Evolutionary conservation across 2,797 vertebrate species (phyloP).

Genomic region (Leptodactylus fallax): DNA sequence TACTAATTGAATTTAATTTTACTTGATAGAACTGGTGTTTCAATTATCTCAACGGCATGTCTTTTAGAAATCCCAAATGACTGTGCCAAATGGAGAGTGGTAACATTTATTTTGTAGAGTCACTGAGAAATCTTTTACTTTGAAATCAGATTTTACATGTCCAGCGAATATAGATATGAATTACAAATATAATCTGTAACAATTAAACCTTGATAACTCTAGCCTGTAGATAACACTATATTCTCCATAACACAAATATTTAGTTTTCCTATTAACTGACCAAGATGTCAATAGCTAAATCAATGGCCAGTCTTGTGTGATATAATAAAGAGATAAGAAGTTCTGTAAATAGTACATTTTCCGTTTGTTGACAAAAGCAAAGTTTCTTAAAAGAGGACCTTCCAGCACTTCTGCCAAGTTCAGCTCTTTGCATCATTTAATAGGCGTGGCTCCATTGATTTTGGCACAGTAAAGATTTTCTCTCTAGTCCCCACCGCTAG

Average conservation of each 20-base stretch:
- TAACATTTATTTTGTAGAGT: slow-evolving; percentile 11
- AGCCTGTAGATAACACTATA: background rate
- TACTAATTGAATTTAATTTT: too few relatives aligned
- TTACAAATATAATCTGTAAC: background rate
- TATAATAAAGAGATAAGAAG: background rate
- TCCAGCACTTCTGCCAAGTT: too few relatives aligned
- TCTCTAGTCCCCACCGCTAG: too few relatives aligned
- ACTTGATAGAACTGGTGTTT: background rate
- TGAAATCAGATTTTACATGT: background rate
- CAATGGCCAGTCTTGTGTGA: background rate
- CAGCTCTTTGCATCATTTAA: too few relatives aligned
- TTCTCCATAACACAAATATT: background rate
- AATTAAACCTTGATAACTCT: background rate
- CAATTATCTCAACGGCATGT: background rate
- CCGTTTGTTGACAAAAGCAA: too few relatives aligned
- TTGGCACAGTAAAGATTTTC: too few relatives aligned
- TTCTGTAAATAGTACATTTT: background rate
- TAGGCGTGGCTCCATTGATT: too few relatives aligned
- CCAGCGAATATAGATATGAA: background rate
- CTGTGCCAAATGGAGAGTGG: background rate
- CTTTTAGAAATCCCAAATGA: background rate
- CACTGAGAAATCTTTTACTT: background rate
- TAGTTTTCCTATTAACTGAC: background rate
- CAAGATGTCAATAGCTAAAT: background rate
- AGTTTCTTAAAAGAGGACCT: too few relatives aligned